Conservation (phyloP, 2,113 vertebrate genomes). For the Callopanchax toddi region DNA sequence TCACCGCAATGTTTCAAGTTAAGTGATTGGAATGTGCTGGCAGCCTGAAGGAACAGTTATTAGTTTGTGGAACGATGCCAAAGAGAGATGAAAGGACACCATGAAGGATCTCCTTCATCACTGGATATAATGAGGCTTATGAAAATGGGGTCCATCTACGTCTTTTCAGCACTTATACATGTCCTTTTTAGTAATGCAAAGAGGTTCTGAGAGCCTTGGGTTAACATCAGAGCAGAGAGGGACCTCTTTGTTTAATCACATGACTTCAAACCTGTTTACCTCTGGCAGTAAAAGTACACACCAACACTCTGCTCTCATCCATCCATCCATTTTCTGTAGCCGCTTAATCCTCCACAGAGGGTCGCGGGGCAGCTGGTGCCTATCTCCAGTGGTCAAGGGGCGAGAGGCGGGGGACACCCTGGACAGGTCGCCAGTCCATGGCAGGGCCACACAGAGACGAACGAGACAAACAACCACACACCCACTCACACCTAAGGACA, state of each 20-base stretch:
- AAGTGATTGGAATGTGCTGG: conserved; percentile 9
- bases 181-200: not conserved
- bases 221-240: not conserved
- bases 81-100: not conserved
- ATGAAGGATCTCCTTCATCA: conserved; percentile 1
- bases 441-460: too few species aligned
- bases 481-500: too few species aligned
- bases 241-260: not conserved
- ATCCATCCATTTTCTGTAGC: too few species aligned
- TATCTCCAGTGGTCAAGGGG: too few species aligned
- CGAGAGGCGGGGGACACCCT: too few species aligned
- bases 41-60: conserved; percentile 4
- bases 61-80: conserved; percentile 3
- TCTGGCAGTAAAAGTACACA: not conserved
- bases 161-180: not conserved
- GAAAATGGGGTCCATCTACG: not conserved
- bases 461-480: too few species aligned
- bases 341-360: too few species aligned
- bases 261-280: not conserved
- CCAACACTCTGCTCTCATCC: too few species aligned
- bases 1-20: conserved; percentile 1
- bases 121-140: not conserved
- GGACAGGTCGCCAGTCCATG: too few species aligned
- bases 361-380: too few species aligned
- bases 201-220: not conserved